phyloP scores from a whole-genome alignment of 1,140 invertebrate genomes.

The Pseudomyrmex flavicornis region DNA sequence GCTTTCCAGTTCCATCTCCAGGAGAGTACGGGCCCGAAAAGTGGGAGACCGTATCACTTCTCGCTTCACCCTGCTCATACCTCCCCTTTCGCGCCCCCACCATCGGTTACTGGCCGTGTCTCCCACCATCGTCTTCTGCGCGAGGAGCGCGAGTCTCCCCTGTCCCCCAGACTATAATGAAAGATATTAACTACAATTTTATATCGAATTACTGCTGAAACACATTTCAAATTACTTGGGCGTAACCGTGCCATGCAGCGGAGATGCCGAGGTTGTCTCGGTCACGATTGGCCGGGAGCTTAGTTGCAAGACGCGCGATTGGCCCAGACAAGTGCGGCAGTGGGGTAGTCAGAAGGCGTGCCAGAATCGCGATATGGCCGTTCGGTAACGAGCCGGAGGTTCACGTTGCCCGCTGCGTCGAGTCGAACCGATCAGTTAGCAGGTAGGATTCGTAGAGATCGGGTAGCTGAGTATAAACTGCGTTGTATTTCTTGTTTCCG shows the following conservation, averaged over 20 bases:
- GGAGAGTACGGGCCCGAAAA: constrained; percentile 37
- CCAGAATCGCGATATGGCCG: constrained; percentile 80
- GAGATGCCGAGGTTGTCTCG: constrained; percentile 63
- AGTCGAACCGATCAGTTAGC: constrained; percentile 76
- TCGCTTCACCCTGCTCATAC: constrained; percentile 49
- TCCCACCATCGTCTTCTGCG: constrained; percentile 51
- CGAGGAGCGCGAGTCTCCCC: constrained; percentile 26
- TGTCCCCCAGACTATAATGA: constrained; percentile 82
- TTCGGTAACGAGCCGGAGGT: constrained; percentile 69
- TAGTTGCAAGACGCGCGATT: constrained; percentile 69
- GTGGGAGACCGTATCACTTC: constrained; percentile 64
- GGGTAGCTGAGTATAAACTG: too few species aligned
- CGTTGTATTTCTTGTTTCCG: too few species aligned
- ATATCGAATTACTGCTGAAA: constrained; percentile 85
- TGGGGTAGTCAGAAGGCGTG: constrained; percentile 76
- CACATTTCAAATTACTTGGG: constrained; percentile 85
- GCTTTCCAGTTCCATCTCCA: constrained; percentile 67
- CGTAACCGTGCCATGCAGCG: constrained; percentile 74
- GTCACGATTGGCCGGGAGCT: constrained; percentile 72
- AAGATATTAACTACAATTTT: constrained; percentile 86
- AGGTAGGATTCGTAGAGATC: too few species aligned
- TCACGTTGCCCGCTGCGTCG: constrained; percentile 64
- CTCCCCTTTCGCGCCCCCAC: constrained; percentile 25
- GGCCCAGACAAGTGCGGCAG: constrained; percentile 50
- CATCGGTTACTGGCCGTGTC: not conserved